Evolutionary conservation across 2,113 vertebrate genomes (phyloP), one percentile per base, ranked within the genome.

Genomic region (Phaethon lepturus): DNA sequence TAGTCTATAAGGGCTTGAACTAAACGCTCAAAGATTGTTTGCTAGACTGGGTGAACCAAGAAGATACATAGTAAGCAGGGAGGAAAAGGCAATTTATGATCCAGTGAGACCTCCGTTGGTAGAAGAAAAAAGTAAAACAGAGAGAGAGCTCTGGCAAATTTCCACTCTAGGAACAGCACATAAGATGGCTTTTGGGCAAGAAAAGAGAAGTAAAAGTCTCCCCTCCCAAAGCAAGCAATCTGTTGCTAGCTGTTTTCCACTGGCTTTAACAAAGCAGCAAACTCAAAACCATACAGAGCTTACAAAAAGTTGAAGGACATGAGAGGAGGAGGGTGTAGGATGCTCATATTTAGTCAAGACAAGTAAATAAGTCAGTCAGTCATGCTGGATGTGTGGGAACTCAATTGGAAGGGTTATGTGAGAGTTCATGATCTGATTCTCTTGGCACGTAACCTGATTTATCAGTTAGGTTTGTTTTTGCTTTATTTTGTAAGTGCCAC

Each of bases 381-480:
- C 0, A 0, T 6, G 17, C 42, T 15, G 31, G 20, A 38, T 8
- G 56, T 5, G 1, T 6, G 25, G 12, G 23, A 76, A 24, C 38
- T 89, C 52, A 67, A 0, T 10, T 4, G 2, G 44, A 47, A 9
- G 13, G 13, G 16, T 38, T 19, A 5, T 20, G 3, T 24, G 50
- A 19, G 49, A 47, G 3, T 12, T 66, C 44, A 31, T 50, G 7
- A 26, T 45, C 23, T 23, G 24, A 33, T 28, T 66, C 33, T 17
- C 5, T 19, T 31, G 35, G 33, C n/a, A 68, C 72, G 20, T 40
- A 16, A 47, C 33, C 10, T 20, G 1, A 17, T 29, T 38, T 52
- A 56, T 25, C 17, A 23, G 4, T 4, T 53, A 5, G 4, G 6
- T 2, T 60, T 13, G 0, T 13, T 60, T 64, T 82, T 17, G 14